Conservation (phyloP, 2,797 vertebrate species). For the Lateolabrax maculatus region DNA sequence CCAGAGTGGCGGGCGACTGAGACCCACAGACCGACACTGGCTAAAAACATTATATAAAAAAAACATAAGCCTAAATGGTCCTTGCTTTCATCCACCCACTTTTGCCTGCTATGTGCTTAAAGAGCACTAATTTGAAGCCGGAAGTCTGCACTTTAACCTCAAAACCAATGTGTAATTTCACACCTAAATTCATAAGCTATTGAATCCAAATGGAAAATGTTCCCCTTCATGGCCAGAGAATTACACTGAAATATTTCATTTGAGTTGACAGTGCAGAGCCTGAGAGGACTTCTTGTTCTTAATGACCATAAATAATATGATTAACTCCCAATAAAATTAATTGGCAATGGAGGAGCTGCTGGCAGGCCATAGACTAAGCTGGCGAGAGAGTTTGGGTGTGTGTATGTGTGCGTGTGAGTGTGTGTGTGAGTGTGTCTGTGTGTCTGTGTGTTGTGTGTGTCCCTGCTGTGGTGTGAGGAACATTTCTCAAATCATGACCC, state of each 20-base stretch:
- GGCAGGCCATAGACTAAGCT: conserved; percentile 67
- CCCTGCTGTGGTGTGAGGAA: conserved; percentile 71
- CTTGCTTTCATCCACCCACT: background rate
- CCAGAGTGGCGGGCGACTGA: background rate
- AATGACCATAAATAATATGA: conserved; percentile 81
- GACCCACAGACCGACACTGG: background rate
- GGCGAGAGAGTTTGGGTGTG: conserved; percentile 47
- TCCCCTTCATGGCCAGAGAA: conserved; percentile 32
- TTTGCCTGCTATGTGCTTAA: background rate
- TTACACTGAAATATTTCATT: conserved; percentile 35
- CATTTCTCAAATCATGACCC: conserved; percentile 80
- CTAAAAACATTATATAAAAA: background rate
- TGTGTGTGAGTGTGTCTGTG: conserved; percentile 38
- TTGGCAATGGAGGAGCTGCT: conserved; percentile 71
- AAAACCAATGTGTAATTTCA: conserved; percentile 45
- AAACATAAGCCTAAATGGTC: background rate
- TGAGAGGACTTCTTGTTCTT: conserved; percentile 59
- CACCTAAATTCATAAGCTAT: conserved; percentile 37
- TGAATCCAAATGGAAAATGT: conserved; percentile 38
- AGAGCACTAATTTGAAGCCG: background rate
- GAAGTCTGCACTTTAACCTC: conserved; percentile 33
- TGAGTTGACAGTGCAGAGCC: conserved; percentile 55
- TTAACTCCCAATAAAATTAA: conserved; percentile 77
- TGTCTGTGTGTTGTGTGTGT: conserved; percentile 38
- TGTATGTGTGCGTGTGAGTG: conserved; percentile 27